Evolutionary conservation across 2,797 vertebrate species (phyloP), one percentile per base, ranked within the genome.

Genomic region (Channa striata): DNA sequence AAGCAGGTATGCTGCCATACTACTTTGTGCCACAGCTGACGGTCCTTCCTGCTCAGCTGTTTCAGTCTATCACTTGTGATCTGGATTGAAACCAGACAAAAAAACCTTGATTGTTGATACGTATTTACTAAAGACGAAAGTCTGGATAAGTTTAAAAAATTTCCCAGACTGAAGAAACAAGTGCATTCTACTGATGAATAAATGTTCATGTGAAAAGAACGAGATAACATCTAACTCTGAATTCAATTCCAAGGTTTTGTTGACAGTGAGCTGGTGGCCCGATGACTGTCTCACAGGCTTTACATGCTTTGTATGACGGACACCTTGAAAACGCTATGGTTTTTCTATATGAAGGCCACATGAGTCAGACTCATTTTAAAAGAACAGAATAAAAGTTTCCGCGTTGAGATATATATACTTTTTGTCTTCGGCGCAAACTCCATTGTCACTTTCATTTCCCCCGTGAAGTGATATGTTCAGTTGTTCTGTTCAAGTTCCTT

Each of bases 401-500:
- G 19, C 39, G 16, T 49, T 36, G 17, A 64, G 4, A n/a, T 53
- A 1, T 66, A 42, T 68, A 51, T 48, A 30, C 25, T 44, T 63
- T 33, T 65, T 62, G 40, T 67, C 52, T 49, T 50, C 47, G 50
- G 43, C 67, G 33, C 72, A 53, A 81, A 78, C 86, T 78, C 80
- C 36, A 79, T 70, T 74, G 75, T 86, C 66, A 62, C 23, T 33
- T 34, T 12, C 53, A 37, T 72, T 81, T 68, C 72, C 60, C 1
- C 60, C 1, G 37, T 17, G 33, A 54, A 68, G 70, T 70, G 54
- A 80, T 71, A 34, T 77, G 82, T 72, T 82, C 71, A 83, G 87
- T 84, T 90, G 68, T 74, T 89, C 75, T 87, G 83, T 90, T 91
- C 72, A 91, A 93, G 90, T 91, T 83, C 83, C 85, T 91, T 78